phyloP scores from a whole-genome alignment of 1,140 invertebrate species.

The Sesamia nonagrioides region DNA sequence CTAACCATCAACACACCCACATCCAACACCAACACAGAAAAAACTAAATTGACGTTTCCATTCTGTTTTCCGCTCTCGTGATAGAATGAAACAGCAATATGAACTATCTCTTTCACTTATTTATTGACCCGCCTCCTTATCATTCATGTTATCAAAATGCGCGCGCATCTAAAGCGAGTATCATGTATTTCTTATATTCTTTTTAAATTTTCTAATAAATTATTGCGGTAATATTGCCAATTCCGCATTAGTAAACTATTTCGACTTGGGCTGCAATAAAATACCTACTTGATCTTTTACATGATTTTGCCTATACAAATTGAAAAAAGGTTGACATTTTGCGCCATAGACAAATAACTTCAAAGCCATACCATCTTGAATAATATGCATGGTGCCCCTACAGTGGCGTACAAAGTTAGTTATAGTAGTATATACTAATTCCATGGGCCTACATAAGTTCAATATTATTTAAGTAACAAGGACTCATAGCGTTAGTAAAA shows the following conservation, averaged over 20 bases:
- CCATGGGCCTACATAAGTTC: no score
- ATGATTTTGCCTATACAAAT: not conserved
- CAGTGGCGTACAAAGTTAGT: no score
- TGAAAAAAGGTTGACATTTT: not conserved
- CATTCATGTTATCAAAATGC: constrained; percentile 67
- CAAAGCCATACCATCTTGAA: not conserved
- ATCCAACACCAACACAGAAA: constrained; percentile 63
- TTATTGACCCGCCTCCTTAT: constrained; percentile 77
- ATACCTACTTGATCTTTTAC: not conserved
- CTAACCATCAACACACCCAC: constrained; percentile 67
- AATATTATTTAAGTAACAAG: no score
- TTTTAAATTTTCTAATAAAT: no score
- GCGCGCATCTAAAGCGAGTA: constrained; percentile 60
- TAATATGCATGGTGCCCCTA: no score
- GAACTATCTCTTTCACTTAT: constrained; percentile 62
- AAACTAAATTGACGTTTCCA: constrained; percentile 66
- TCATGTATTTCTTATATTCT: no score
- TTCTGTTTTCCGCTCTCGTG: constrained; percentile 44
- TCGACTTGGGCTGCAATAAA: not conserved
- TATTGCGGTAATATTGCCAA: no score
- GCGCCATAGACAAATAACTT: not conserved
- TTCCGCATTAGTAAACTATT: no score
- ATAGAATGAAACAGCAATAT: constrained; percentile 64
- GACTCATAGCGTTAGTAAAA: no score
- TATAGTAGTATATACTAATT: no score